A percentile compares a stretch with the other conserved stretches of the same genome.
Evolutionary conservation across 2,888 invertebrate species (phyloP).

Genomic region (Deilephila elpenor): DNA sequence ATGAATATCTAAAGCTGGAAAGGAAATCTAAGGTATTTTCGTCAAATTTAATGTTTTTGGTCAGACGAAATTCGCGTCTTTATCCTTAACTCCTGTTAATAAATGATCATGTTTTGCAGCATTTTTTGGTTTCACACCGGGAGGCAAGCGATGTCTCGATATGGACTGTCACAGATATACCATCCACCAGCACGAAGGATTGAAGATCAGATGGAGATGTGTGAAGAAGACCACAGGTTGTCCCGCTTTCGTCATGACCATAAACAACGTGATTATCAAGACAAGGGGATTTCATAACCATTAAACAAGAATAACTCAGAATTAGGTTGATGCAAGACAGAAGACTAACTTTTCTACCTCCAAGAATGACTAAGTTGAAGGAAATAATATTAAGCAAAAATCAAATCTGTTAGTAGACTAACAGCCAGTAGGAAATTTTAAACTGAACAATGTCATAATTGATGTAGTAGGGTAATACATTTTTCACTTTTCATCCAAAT

Average conservation of each 20-base stretch:
- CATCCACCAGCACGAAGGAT: constrained; percentile 71
- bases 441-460: too few species aligned
- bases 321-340: too few species aligned
- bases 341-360: too few species aligned
- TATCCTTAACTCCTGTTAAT: neutral
- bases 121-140: constrained; percentile 61
- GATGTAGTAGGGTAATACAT: too few species aligned
- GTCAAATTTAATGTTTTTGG: too few species aligned
- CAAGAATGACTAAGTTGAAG: too few species aligned
- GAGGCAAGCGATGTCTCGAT: constrained; percentile 69
- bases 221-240: constrained; percentile 61
- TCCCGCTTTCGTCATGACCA: constrained; percentile 63
- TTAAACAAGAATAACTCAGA: neutral
- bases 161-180: constrained; percentile 62
- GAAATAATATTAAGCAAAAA: too few species aligned
- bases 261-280: constrained; percentile 54
- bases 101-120: constrained; percentile 42
- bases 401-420: too few species aligned
- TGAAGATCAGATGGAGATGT: constrained; percentile 66
- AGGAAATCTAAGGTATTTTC: too few species aligned
- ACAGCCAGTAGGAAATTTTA: too few species aligned
- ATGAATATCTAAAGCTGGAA: too few species aligned
- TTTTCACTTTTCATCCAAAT: too few species aligned
- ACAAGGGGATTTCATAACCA: constrained; percentile 61
- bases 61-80: neutral